Base-by-base conservation (phyloP, 2,113 vertebrate species). In the Donacobius atricapilla region DNA sequence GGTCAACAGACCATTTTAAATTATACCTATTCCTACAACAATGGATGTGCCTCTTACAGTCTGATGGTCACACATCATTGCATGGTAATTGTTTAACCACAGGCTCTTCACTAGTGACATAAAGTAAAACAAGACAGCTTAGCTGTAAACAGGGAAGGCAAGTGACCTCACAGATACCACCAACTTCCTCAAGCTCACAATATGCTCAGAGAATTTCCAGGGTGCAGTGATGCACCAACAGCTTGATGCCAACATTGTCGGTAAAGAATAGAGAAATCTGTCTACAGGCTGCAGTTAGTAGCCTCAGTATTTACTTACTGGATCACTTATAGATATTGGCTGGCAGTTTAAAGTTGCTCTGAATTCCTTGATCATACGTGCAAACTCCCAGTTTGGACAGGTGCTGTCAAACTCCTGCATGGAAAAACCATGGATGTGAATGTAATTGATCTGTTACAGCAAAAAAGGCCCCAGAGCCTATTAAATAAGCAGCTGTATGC, bases 341-440 rank as follows among this genome's bases (percentile, higher is more conserved):
- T 96, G 97, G 93, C 98, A 98, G 69, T 99, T 98, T 97, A 99
- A 77, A 47, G 98, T 99, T 61, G 98, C 97, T 97, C 98, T 97
- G 95, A 98, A 99, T 44, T 99, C 98, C 92, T 98, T 98, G 88
- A 99, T 99, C 99, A 99, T 99, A 37, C 97, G 98, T 51, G 98
- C 98, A 97, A 99, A 99, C 93, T 99, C 99, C 98, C 99, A 99
- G 92, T 99, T 99, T 71, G 99, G 99, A 68, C 98, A 98, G 76
- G 91, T 97, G 56, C 45, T 96, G 73, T 99, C 99, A 80, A 94
- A 98, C 64, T 99, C 99, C 99, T 99, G 93, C 42, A 89, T 75
- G 56, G 54, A 39, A 39, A 94, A 90, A 37, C 7, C 69, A 78
- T 2, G 18, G 39, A 45, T 31, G 61, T 60, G 25, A 90, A 89